These are phyloP conservation scores for Choloepus hoffmanni DNA, from an alignment of 2,113 vertebrate species.

Conservation along the genomic window DNA sequence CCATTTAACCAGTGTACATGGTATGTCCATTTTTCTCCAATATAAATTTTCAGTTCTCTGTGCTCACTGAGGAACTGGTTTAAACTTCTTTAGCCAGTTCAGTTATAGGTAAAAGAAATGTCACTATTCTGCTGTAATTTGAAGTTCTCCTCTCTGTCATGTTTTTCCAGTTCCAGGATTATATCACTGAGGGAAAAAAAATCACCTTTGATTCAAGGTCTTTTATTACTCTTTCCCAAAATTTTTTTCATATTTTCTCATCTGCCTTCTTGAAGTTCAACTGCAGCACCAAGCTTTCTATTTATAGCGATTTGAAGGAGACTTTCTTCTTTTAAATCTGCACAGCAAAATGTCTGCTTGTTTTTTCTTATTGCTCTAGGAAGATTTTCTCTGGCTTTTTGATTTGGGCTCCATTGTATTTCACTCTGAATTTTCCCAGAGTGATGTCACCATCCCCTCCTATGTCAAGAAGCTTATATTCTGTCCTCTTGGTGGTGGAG, in stretches of 20 bases:
- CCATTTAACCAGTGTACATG: not conserved
- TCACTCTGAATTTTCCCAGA: not conserved
- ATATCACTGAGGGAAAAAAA: not conserved
- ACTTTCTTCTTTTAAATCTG: not conserved
- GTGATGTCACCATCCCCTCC: not conserved
- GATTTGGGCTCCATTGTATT: not conserved
- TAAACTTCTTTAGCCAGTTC: not conserved
- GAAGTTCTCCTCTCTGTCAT: not conserved
- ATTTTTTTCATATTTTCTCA: not conserved
- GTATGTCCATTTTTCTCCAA: not conserved
- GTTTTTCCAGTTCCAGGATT: not conserved
- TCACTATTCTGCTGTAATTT: not conserved
- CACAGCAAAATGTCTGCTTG: not conserved
- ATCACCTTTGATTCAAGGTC: not conserved
- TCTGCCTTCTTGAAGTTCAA: not conserved
- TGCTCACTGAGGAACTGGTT: not conserved
- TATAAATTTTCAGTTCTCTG: not conserved
- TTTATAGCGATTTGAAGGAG: constrained; percentile 31
- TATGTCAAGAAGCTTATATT: not conserved
- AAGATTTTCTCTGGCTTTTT: not conserved
- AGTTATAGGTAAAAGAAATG: not conserved
- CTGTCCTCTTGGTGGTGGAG: not conserved
- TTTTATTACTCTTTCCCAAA: not conserved
- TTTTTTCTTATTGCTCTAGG: not conserved
- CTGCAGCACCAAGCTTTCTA: not conserved